These are phyloP conservation scores for Labroides dimidiatus DNA, from an alignment of 2,797 vertebrate genomes.

Conservation along the genomic window DNA sequence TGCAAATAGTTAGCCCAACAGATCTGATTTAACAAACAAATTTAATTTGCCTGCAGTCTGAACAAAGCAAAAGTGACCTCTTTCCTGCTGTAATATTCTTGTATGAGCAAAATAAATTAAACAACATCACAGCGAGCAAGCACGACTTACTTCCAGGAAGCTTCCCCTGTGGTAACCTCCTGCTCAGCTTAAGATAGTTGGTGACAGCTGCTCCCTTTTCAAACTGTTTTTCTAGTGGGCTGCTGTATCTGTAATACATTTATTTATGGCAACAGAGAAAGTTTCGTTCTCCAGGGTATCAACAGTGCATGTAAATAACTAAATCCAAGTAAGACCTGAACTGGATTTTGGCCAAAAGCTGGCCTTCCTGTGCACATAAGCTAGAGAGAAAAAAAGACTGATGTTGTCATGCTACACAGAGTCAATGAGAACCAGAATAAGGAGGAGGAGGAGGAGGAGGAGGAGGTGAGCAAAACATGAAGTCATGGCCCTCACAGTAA, in stretches of 20 bases:
- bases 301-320: conserved; percentile 47
- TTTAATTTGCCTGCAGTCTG: background rate
- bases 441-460: conserved; percentile 43
- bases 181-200: conserved; percentile 16
- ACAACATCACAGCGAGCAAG: background rate
- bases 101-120: conserved; percentile 5
- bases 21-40: background rate
- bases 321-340: conserved; percentile 37
- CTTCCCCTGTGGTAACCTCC: conserved; percentile 24
- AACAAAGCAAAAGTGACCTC: background rate
- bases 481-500: conserved; percentile 70
- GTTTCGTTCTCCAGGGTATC: conserved; percentile 23
- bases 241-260: conserved; percentile 43
- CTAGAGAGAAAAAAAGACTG: conserved; percentile 18
- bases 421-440: conserved; percentile 57
- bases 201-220: conserved; percentile 24
- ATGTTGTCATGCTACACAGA: conserved; percentile 50
- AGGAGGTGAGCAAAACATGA: conserved; percentile 64
- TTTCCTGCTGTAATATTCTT: background rate
- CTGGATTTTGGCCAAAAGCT: conserved; percentile 34
- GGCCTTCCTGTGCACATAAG: conserved; percentile 14
- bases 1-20: background rate
- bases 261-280: conserved; percentile 40
- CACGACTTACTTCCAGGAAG: conserved; percentile 6
- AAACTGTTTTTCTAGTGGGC: background rate